Evolutionary conservation across 2,888 invertebrate species (phyloP), one percentile per base, ranked within the genome.

Genomic region (Pedicia rivosa): DNA sequence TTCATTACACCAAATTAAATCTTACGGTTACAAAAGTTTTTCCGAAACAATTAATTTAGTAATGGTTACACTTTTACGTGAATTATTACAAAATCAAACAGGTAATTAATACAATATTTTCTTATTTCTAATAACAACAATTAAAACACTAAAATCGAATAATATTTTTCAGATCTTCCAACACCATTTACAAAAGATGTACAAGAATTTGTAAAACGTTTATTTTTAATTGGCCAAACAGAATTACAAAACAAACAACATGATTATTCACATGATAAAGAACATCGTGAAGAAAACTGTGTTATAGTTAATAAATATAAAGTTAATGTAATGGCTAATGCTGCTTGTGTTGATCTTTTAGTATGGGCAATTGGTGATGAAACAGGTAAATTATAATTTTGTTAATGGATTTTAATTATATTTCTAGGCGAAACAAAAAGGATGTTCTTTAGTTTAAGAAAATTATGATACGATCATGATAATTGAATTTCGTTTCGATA

Each of bases 331-430:
- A 88, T 90, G 78, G 90, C 92, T 1, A 94, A 94, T 63, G 91
- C 95, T 0, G 92, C 92, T 2, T 97, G 95, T 54, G 91, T 98
- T 0, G 95, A 98, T 59, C 67, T 98, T 6, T 68, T 98, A 2
- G 94, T 97, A 20, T 98, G 97, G 97, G 92, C 95, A 2, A 91
- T 94, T 46, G 82, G 84, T 2, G 95, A 95, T 58, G 95, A 95
- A 66, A 84, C 87, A 53, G 91, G 92, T 90, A 59, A 65, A 53
- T 46, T 29, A 26, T 12, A 20, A 20, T n/a, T n/a, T n/a, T n/a
- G 10, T 15, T n/a, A 30, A 17, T 20, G 7, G 8, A 9, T 19
- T 31, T 10, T 10, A 22, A 9, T 24, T 31, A 7, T 38, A n/a
- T 20, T 35, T 12, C 20, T 5, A 37, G 13, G 9, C 20, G 22